Evolutionary conservation across 2,797 vertebrate species (phyloP).

Genomic region (Anguilla pacifica): DNA sequence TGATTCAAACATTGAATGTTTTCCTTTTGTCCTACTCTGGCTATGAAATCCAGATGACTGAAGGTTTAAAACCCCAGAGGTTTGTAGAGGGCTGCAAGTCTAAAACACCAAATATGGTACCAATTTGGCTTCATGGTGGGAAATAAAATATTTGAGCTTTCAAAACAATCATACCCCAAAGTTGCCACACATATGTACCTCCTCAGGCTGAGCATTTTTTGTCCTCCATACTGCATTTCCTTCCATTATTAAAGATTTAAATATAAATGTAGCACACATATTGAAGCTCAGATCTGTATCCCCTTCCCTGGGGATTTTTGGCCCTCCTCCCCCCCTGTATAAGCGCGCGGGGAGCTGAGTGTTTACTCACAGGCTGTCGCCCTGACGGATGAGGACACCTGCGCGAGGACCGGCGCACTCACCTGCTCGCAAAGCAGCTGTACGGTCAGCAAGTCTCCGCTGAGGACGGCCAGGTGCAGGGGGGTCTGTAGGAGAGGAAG

Average conservation of each 20-base stretch:
- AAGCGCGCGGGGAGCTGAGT: not conserved
- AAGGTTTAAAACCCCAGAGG: not conserved
- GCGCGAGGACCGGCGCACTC: slow-evolving; percentile 7
- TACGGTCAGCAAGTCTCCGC: slow-evolving; percentile 46
- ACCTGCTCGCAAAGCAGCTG: slow-evolving; percentile 52
- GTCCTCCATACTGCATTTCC: not conserved
- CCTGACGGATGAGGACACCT: not conserved
- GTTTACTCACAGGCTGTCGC: not conserved
- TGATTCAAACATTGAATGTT: not conserved
- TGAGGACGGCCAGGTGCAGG: slow-evolving; percentile 49
- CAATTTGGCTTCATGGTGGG: not conserved
- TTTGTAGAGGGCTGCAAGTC: not conserved
- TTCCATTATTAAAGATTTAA: not conserved
- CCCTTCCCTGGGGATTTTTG: not conserved
- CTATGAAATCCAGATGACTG: not conserved
- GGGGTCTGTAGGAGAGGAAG: slow-evolving; percentile 36
- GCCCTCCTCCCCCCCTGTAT: not conserved
- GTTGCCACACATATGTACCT: not conserved
- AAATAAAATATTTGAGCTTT: not conserved
- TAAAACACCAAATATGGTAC: not conserved
- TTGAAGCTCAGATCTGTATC: no score
- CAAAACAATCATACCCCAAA: not conserved
- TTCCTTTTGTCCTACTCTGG: not conserved
- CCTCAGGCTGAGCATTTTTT: not conserved
- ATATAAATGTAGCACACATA: not conserved